phyloP scores from a whole-genome alignment of 2,797 vertebrate species.

The Vireo griseus region DNA sequence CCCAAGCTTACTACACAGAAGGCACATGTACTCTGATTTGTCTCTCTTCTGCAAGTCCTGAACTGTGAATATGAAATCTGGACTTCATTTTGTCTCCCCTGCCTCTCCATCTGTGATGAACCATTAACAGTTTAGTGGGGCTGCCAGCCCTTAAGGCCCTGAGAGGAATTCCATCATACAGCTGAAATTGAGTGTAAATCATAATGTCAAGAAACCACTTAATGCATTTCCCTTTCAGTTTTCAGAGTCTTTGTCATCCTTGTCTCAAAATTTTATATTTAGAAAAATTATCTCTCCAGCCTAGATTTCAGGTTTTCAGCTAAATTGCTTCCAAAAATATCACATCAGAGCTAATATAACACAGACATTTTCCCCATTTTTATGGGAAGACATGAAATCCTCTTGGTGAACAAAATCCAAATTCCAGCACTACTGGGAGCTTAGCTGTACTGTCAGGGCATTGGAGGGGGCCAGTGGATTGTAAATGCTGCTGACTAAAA shows the following conservation, averaged over 20 bases:
- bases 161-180: not conserved
- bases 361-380: not conserved
- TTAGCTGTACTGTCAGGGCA: not conserved
- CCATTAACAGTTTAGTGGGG: not conserved
- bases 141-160: not conserved
- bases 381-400: not conserved
- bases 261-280: not conserved
- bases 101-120: conserved; percentile 5
- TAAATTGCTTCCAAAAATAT: not conserved
- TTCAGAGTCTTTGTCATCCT: not conserved
- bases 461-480: not conserved
- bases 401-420: not conserved
- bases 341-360: not conserved
- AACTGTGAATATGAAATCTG: conserved; percentile 6
- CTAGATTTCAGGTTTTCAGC: not conserved
- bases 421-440: not conserved
- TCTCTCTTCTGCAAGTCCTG: not conserved
- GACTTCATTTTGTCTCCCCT: not conserved
- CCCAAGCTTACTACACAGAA: not conserved
- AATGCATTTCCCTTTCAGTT: not conserved
- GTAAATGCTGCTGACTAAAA: not conserved
- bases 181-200: not conserved
- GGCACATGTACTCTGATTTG: not conserved
- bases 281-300: not conserved
- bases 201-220: not conserved